phyloP scores from a whole-genome alignment of 2,113 vertebrate genomes.

The Bufo bufo region DNA sequence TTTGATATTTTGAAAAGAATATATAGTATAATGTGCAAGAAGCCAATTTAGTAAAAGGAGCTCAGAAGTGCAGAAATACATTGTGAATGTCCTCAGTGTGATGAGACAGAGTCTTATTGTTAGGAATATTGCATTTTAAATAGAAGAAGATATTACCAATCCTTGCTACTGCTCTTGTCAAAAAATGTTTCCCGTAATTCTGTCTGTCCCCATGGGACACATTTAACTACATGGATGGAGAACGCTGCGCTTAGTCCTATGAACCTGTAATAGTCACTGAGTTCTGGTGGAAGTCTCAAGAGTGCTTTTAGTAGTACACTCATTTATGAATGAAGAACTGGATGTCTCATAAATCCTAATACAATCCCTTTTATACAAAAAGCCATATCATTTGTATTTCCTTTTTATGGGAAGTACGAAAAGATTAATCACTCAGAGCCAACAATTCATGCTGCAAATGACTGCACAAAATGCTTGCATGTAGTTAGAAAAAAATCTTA shows the following conservation, averaged over 20 bases:
- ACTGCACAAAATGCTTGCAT: not conserved
- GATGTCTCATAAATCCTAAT: constrained; percentile 41
- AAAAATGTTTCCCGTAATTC: constrained; percentile 14
- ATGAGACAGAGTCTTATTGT: constrained; percentile 3
- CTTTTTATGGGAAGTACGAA: constrained; percentile 31
- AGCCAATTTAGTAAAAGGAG: not conserved
- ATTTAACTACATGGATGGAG: constrained; percentile 24
- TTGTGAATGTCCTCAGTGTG: not conserved
- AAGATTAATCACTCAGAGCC: constrained; percentile 1
- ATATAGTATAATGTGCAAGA: not conserved
- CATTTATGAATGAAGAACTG: constrained; percentile 41
- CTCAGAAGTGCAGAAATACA: not conserved
- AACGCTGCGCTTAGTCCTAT: constrained; percentile 32
- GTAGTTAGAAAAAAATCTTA: constrained; percentile 7
- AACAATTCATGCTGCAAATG: constrained; percentile 23
- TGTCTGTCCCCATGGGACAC: constrained; percentile 3
- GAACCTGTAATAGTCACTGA: constrained; percentile 42
- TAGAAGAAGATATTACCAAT: constrained; percentile 19
- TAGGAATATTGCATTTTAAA: constrained; percentile 29
- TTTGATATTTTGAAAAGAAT: too few species aligned
- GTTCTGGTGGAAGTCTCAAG: constrained; percentile 27
- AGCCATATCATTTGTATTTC: constrained; percentile 50
- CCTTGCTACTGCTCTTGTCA: constrained; percentile 40
- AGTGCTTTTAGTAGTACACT: constrained; percentile 33
- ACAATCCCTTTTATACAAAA: constrained; percentile 25